These are phyloP conservation scores for Malurus melanocephalus DNA, from an alignment of 2,113 vertebrate genomes.

Conservation along the genomic window DNA sequence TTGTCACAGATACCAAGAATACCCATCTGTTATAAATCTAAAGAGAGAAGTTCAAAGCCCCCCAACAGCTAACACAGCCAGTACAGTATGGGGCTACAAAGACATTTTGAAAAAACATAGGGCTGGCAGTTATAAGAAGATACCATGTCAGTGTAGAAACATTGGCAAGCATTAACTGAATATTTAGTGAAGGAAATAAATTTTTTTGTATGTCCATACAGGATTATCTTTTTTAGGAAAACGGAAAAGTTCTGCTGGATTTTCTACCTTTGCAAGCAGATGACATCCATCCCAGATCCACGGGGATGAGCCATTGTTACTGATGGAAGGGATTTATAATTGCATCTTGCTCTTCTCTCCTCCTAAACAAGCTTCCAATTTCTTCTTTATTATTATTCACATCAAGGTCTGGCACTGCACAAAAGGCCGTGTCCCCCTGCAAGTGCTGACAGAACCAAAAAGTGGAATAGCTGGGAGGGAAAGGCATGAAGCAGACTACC, in stretches of 20 bases:
- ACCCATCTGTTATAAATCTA: neutral
- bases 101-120: neutral
- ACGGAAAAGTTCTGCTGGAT: neutral
- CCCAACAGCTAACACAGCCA: neutral
- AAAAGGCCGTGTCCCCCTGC: neutral
- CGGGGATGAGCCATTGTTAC: neutral
- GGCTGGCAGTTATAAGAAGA: neutral
- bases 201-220: neutral
- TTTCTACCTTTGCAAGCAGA: neutral
- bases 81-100: neutral
- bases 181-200: neutral
- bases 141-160: neutral
- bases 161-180: neutral
- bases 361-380: neutral
- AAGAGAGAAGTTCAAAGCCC: neutral
- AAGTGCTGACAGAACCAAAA: slow-evolving; percentile 7
- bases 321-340: neutral
- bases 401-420: neutral
- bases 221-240: neutral
- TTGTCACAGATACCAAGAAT: neutral
- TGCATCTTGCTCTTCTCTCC: neutral
- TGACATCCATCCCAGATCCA: neutral
- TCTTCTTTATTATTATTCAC: slow-evolving; percentile 1
- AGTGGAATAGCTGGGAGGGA: neutral
- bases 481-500: neutral